phyloP scores from a whole-genome alignment of 2,797 vertebrate genomes.

The Arremon aurantiirostris region DNA sequence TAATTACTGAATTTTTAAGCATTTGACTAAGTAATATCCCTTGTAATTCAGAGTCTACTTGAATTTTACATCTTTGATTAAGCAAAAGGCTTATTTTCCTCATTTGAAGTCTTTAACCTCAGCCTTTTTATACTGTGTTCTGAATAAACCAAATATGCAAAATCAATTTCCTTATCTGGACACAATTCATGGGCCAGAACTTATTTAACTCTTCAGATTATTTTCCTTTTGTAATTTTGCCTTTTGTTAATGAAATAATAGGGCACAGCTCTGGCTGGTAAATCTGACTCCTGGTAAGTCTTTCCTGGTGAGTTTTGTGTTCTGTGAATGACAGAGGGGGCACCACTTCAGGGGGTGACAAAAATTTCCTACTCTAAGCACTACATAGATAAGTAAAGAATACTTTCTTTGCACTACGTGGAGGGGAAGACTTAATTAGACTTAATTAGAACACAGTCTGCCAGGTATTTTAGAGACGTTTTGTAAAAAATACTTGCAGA shows the following conservation, averaged over 20 bases:
- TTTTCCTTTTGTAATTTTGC: neutral
- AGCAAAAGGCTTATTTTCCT: neutral
- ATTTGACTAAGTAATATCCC: neutral
- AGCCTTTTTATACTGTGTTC: neutral
- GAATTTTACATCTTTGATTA: constrained; percentile 23
- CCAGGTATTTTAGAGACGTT: neutral
- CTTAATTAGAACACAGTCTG: neutral
- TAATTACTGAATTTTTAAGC: neutral
- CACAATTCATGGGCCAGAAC: neutral
- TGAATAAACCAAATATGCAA: neutral
- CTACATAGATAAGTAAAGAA: neutral
- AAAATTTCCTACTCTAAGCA: neutral
- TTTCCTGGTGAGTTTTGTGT: neutral
- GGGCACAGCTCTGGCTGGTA: neutral
- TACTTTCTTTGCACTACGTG: neutral
- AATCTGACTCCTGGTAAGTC: neutral
- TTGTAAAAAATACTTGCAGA: neutral
- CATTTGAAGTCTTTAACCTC: neutral
- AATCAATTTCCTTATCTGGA: constrained; percentile 1
- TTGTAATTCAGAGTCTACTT: neutral
- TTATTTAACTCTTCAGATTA: neutral
- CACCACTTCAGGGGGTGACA: neutral
- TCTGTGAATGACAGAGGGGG: neutral
- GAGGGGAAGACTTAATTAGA: neutral
- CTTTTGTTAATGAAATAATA: neutral